Conservation (phyloP, 2,113 vertebrate species). For the Oncorhynchus kisutch region DNA sequence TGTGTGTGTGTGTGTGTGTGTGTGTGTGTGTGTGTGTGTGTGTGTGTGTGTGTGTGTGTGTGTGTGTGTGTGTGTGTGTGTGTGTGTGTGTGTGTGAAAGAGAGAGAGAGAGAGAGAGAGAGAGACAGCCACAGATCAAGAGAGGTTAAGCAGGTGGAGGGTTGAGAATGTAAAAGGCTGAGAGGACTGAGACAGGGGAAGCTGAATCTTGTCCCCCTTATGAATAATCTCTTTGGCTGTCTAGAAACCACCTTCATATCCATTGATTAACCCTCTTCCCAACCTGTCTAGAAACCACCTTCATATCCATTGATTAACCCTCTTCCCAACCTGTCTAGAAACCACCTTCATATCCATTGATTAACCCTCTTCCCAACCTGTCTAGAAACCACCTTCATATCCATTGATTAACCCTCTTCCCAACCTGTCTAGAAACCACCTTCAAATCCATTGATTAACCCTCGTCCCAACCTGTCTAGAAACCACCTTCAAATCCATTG, state of each 20-base stretch:
- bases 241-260: neutral
- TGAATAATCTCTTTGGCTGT: constrained; percentile 43
- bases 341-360: too few relatives aligned
- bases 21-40: neutral
- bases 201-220: constrained; percentile 9
- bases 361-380: too few relatives aligned
- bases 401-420: too few relatives aligned
- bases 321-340: too few relatives aligned
- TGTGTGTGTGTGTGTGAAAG: neutral
- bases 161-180: neutral
- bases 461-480: too few relatives aligned
- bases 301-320: too few relatives aligned
- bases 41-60: constrained; percentile 7
- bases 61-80: neutral
- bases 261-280: neutral
- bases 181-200: constrained; percentile 23
- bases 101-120: constrained; percentile 25
- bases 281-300: too few relatives aligned
- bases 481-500: too few relatives aligned
- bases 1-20: too few relatives aligned
- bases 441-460: too few relatives aligned
- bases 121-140: neutral
- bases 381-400: too few relatives aligned
- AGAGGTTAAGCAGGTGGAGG: neutral
- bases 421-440: too few relatives aligned